These are phyloP conservation scores for Etia nguti DNA, from an alignment of 2,113 vertebrate species.

Conservation along the genomic window DNA sequence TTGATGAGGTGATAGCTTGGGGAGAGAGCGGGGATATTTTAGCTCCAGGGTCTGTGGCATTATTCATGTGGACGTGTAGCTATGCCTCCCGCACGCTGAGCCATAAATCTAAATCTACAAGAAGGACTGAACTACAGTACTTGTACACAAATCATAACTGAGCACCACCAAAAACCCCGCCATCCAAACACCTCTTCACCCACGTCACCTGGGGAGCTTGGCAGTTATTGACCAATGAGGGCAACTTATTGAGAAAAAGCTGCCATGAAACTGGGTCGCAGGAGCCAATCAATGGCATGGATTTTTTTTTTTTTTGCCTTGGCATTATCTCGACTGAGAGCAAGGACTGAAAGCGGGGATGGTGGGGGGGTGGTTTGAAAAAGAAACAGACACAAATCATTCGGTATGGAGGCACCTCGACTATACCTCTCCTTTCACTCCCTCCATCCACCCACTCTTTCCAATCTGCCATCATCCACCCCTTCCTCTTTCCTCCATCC, in stretches of 20 bases:
- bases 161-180: background rate
- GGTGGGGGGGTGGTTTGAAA: background rate
- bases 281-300: slow-evolving; percentile 72
- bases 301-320: slow-evolving; percentile 49
- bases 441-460: slow-evolving; percentile 31
- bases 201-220: slow-evolving; percentile 51
- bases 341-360: background rate
- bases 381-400: slow-evolving; percentile 60
- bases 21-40: slow-evolving; percentile 22
- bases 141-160: slow-evolving; percentile 33
- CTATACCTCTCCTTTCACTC: slow-evolving; percentile 43
- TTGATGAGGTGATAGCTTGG: slow-evolving; percentile 52
- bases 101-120: slow-evolving; percentile 42
- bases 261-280: slow-evolving; percentile 72
- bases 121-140: slow-evolving; percentile 10
- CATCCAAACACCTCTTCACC: slow-evolving; percentile 23
- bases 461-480: slow-evolving; percentile 42
- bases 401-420: slow-evolving; percentile 34
- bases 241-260: slow-evolving; percentile 73
- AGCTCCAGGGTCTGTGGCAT: slow-evolving; percentile 34
- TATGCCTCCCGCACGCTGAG: slow-evolving; percentile 35
- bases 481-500: slow-evolving; percentile 27
- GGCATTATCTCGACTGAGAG: slow-evolving; percentile 62
- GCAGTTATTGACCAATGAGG: slow-evolving; percentile 64
- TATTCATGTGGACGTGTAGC: slow-evolving; percentile 44